Evolutionary conservation across 2,797 vertebrate species (phyloP).

Genomic region (Hoplostethus mediterraneus): DNA sequence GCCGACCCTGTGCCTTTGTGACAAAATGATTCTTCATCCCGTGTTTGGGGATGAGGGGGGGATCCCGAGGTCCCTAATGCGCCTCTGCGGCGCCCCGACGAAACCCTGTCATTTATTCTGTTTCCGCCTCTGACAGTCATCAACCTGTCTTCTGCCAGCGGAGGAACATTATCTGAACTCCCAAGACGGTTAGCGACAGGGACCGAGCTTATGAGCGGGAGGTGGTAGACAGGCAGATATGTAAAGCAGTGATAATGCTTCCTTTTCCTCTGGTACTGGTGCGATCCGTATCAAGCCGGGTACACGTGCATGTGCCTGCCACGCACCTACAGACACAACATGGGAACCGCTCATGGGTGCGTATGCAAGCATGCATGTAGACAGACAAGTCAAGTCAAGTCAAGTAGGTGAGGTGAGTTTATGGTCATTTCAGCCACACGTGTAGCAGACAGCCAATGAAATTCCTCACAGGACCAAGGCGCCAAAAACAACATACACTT

Average conservation of each 20-base stretch:
- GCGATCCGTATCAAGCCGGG: slow-evolving; percentile 21
- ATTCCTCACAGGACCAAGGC: no score
- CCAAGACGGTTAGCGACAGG: slow-evolving; percentile 91
- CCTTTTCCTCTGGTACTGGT: slow-evolving; percentile 75
- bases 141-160: slow-evolving; percentile 97
- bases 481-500: no score
- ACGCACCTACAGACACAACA: not conserved
- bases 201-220: slow-evolving; percentile 94
- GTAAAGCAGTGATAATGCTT: slow-evolving; percentile 93
- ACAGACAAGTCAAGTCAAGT: no score
- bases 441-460: no score
- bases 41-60: slow-evolving; percentile 88
- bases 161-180: slow-evolving; percentile 98
- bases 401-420: no score
- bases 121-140: slow-evolving; percentile 95
- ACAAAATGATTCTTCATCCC: slow-evolving; percentile 99
- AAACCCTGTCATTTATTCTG: slow-evolving; percentile 98
- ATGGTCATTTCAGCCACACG: no score
- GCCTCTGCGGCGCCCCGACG: slow-evolving; percentile 96
- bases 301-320: not conserved
- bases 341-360: not conserved
- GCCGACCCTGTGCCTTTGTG: slow-evolving; percentile 95
- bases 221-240: slow-evolving; percentile 94
- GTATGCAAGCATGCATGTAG: not conserved
- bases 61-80: slow-evolving; percentile 95